These are phyloP conservation scores for Lepisosteus osseus DNA, from an alignment of 2,113 vertebrate species.

Conservation along the genomic window DNA sequence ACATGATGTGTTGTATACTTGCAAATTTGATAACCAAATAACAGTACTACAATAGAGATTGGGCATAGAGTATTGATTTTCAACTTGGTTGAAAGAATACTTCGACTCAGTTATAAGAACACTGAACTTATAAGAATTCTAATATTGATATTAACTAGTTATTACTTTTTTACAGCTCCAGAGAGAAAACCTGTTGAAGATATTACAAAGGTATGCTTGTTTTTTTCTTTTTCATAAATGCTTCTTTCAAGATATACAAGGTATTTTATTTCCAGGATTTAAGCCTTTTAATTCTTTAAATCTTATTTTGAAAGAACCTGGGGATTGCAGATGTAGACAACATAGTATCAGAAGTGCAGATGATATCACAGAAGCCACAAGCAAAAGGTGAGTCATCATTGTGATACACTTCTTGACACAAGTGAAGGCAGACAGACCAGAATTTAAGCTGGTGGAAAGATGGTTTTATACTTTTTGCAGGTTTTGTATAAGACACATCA, in stretches of 20 bases:
- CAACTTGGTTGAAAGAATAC: too few species aligned
- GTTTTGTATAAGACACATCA: too few species aligned
- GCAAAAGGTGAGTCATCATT: constrained; percentile 48
- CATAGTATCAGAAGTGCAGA: constrained; percentile 50
- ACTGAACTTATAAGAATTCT: too few species aligned
- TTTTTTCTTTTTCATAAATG: neutral
- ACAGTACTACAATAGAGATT: neutral
- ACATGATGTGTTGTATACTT: neutral
- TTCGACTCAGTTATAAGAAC: too few species aligned
- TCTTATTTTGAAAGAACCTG: constrained; percentile 42
- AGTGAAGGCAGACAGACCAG: too few species aligned
- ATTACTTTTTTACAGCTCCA: neutral
- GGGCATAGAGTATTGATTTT: too few species aligned
- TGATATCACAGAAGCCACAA: constrained; percentile 44
- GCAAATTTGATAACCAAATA: neutral
- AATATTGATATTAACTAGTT: too few species aligned
- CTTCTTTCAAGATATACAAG: neutral
- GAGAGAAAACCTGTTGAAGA: neutral
- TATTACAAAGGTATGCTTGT: neutral
- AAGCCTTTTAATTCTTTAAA: neutral
- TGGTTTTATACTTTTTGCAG: too few species aligned
- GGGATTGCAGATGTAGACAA: constrained; percentile 55
- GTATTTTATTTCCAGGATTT: neutral
- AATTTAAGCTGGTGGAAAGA: too few species aligned
- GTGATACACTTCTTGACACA: too few species aligned